Conservation (phyloP, 2,113 vertebrate species). For the Dissostichus mawsoni region DNA sequence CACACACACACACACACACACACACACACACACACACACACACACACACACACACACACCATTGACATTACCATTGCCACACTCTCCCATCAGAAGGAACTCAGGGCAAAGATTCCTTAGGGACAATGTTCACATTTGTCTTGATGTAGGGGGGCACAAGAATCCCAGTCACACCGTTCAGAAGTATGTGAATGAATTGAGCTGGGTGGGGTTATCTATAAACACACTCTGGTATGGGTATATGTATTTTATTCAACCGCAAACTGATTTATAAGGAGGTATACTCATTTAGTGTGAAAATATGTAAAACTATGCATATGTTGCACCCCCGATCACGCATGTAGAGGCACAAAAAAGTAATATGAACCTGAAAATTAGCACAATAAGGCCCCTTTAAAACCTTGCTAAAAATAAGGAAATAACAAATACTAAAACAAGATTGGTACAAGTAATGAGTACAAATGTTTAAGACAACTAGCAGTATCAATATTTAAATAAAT, state of each 20-base stretch:
- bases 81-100: slow-evolving; percentile 25
- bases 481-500: slow-evolving; percentile 10
- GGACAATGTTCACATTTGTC: slow-evolving; percentile 45
- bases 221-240: not conserved
- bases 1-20: too few relatives aligned
- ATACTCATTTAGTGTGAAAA: too few relatives aligned
- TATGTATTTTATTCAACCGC: too few relatives aligned
- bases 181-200: slow-evolving; percentile 5
- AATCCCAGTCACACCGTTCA: slow-evolving; percentile 39
- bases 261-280: too few relatives aligned
- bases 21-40: too few relatives aligned
- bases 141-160: slow-evolving; percentile 23
- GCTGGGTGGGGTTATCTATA: not conserved
- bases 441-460: slow-evolving; percentile 1
- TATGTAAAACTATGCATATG: too few relatives aligned
- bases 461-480: not conserved
- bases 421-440: slow-evolving; percentile 5
- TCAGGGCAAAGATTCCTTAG: slow-evolving; percentile 17
- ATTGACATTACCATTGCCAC: slow-evolving; percentile 21
- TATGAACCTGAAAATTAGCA: too few relatives aligned
- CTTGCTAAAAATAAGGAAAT: not conserved
- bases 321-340: too few relatives aligned
- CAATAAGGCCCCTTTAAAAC: not conserved
- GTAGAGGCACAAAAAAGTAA: too few relatives aligned
- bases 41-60: too few relatives aligned